These are phyloP conservation scores for Hofmannophila pseudospretella DNA, from an alignment of 2,888 invertebrate species.

Conservation along the genomic window DNA sequence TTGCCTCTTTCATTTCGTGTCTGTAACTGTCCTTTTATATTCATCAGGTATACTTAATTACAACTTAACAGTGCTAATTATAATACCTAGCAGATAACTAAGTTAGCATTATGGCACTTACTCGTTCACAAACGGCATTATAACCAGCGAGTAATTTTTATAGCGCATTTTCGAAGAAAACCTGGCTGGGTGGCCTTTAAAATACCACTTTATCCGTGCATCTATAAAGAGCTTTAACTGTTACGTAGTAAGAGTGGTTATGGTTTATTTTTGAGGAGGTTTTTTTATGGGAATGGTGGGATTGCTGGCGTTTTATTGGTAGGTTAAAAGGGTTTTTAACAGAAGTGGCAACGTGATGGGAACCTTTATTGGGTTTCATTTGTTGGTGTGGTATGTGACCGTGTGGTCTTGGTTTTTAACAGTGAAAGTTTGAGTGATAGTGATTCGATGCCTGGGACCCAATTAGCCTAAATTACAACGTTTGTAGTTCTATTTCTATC, in stretches of 20 bases:
- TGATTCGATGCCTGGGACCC: too few species aligned
- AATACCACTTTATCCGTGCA: constrained; percentile 15
- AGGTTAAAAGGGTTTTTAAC: constrained; percentile 35
- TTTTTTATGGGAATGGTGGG: constrained; percentile 6
- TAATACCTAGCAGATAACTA: constrained; percentile 22
- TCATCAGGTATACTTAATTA: neutral
- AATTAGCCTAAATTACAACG: too few species aligned
- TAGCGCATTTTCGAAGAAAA: constrained; percentile 45
- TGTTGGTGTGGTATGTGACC: constrained; percentile 9
- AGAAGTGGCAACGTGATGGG: constrained; percentile 23
- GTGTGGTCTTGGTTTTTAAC: constrained; percentile 2
- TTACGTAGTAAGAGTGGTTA: constrained; percentile 9
- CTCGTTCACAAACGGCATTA: constrained; percentile 19
- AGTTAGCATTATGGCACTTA: constrained; percentile 25
- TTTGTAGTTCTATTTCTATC: too few species aligned
- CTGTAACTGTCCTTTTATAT: constrained; percentile 1
- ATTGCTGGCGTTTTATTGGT: constrained; percentile 49
- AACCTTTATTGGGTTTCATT: constrained; percentile 20
- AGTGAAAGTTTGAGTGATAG: too few species aligned
- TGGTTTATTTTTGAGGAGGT: constrained; percentile 17
- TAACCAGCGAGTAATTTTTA: constrained; percentile 42
- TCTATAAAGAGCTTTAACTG: constrained; percentile 15
- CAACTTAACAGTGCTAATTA: constrained; percentile 2
- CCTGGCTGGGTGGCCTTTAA: constrained; percentile 50
- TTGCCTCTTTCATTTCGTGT: constrained; percentile 4